Conservation (phyloP, 2,888 invertebrate species). For the Magallana nippona region DNA sequence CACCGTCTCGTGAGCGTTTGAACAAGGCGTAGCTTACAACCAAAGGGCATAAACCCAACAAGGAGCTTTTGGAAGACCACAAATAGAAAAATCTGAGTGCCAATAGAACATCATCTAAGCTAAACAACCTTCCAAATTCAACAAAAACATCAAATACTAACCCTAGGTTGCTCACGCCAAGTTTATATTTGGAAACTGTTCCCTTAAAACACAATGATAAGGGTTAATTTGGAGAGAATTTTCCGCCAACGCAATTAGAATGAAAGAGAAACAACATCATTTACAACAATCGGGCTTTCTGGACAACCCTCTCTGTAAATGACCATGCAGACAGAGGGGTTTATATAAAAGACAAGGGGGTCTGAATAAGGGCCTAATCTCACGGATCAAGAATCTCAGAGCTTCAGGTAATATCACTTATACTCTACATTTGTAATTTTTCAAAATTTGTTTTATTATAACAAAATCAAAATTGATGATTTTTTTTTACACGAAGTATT, state of each 20-base stretch:
- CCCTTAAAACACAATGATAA: slow-evolving; percentile 17
- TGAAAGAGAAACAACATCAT: slow-evolving; percentile 23
- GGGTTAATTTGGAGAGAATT: slow-evolving; percentile 10
- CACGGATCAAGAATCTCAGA: slow-evolving; percentile 16
- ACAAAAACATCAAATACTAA: slow-evolving; percentile 21
- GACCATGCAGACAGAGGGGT: background rate
- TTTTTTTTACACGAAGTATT: too few species aligned
- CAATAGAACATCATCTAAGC: slow-evolving; percentile 11
- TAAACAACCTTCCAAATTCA: slow-evolving; percentile 12
- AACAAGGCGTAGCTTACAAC: slow-evolving; percentile 16
- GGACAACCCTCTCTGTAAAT: slow-evolving; percentile 9
- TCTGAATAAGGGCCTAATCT: background rate
- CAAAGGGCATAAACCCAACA: slow-evolving; percentile 16
- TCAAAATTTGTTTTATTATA: too few species aligned
- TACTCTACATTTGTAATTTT: too few species aligned
- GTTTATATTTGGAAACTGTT: slow-evolving; percentile 19
- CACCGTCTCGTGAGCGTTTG: background rate
- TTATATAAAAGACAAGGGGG: background rate
- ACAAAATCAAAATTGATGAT: too few species aligned
- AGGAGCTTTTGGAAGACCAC: slow-evolving; percentile 16
- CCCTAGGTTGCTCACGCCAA: slow-evolving; percentile 11
- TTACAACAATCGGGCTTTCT: background rate
- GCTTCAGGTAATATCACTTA: background rate
- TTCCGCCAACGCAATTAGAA: slow-evolving; percentile 19
- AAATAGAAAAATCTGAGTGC: slow-evolving; percentile 29